Evolutionary conservation across 2,888 invertebrate genomes (phyloP).

Genomic region (Drosophila mimetica): DNA sequence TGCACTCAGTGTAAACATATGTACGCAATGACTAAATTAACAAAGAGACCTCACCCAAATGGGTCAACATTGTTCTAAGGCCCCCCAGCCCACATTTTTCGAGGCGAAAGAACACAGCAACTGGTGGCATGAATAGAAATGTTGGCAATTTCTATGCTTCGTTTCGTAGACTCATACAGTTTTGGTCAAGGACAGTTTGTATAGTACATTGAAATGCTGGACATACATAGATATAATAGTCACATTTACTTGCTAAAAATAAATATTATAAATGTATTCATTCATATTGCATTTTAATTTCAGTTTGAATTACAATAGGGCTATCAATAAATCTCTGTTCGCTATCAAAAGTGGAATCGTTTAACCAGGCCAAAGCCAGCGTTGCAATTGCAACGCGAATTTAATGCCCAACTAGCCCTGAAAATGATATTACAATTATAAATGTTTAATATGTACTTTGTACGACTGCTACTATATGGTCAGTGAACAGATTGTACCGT

Average conservation of each 20-base stretch:
- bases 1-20: conserved; percentile 31
- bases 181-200: conserved; percentile 15
- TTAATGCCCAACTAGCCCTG: conserved; percentile 56
- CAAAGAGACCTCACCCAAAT: conserved; percentile 46
- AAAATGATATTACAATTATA: conserved; percentile 41
- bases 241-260: too few relatives aligned
- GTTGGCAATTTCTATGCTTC: conserved; percentile 12
- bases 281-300: too few relatives aligned
- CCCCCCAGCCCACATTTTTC: conserved; percentile 12
- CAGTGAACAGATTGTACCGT: conserved; percentile 18
- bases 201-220: background rate
- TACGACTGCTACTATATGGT: conserved; percentile 14
- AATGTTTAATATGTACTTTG: conserved; percentile 23
- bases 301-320: background rate
- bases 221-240: background rate
- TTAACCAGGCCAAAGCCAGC: background rate
- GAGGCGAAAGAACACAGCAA: conserved; percentile 25
- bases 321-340: background rate
- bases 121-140: conserved; percentile 40
- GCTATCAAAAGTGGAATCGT: background rate
- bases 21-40: conserved; percentile 52
- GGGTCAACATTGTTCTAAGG: conserved; percentile 30
- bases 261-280: too few relatives aligned
- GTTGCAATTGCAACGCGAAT: conserved; percentile 14
- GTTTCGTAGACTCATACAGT: background rate